Evolutionary conservation across 2,113 vertebrate species (phyloP).

Genomic region (Datnioides undecimradiatus): DNA sequence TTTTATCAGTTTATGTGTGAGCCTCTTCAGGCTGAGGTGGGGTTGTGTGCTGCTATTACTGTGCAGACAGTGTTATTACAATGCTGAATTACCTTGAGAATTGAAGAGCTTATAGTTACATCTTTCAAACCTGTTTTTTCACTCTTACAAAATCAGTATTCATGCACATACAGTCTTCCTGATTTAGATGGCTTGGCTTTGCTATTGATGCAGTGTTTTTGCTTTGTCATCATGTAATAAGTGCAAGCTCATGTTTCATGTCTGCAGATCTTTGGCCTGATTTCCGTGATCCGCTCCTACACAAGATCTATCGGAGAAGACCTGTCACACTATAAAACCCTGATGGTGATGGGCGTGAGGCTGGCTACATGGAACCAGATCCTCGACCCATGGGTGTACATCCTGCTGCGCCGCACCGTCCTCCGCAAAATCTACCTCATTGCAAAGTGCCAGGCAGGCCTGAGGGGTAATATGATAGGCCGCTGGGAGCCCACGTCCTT

Average conservation of each 20-base stretch:
- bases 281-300: constrained; percentile 76
- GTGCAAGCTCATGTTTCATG: constrained; percentile 15
- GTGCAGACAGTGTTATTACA: too few species aligned
- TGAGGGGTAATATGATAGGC: constrained; percentile 75
- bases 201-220: too few species aligned
- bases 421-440: constrained; percentile 87
- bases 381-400: constrained; percentile 94
- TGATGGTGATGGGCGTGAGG: constrained; percentile 87
- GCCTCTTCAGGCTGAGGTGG: not conserved
- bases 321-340: constrained; percentile 71
- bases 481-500: constrained; percentile 87
- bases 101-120: not conserved
- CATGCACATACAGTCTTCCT: not conserved
- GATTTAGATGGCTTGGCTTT: not conserved
- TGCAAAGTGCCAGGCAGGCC: constrained; percentile 74
- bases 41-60: too few species aligned
- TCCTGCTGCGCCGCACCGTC: constrained; percentile 89
- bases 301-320: constrained; percentile 57
- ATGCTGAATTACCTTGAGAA: too few species aligned
- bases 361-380: constrained; percentile 94
- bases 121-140: not conserved
- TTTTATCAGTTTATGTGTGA: not conserved
- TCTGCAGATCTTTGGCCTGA: constrained; percentile 80
- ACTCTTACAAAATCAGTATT: not conserved
- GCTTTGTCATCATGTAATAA: not conserved